Evolutionary conservation across 2,888 invertebrate species (phyloP).

Genomic region (Luperina testacea): DNA sequence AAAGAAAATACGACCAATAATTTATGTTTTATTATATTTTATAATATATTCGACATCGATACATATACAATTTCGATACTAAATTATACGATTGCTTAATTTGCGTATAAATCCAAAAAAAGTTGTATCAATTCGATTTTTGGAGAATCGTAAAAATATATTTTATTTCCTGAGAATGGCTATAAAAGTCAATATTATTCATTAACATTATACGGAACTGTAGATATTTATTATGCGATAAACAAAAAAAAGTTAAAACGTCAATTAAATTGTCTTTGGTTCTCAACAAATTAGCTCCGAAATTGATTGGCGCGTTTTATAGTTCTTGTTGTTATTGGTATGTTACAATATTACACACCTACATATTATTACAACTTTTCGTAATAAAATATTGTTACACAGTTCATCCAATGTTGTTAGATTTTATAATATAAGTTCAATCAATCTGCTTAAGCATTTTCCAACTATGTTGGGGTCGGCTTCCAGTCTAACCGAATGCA

Average conservation of each 20-base stretch:
- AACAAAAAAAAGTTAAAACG: conserved; percentile 53
- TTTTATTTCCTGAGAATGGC: conserved; percentile 49
- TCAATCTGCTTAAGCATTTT: not conserved
- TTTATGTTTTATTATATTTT: conserved; percentile 51
- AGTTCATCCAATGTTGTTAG: not conserved
- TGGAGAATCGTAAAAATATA: conserved; percentile 56
- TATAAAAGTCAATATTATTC: conserved; percentile 64
- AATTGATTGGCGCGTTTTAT: conserved; percentile 45
- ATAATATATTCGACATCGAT: conserved; percentile 55
- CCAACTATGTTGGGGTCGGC: not conserved
- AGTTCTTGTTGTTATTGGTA: conserved; percentile 38
- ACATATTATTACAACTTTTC: not conserved
- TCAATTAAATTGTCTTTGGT: conserved; percentile 54
- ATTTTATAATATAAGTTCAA: not conserved
- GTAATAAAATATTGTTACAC: conserved; percentile 8
- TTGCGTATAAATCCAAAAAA: conserved; percentile 46
- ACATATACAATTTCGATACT: conserved; percentile 55
- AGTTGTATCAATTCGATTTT: conserved; percentile 49
- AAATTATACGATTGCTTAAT: conserved; percentile 57
- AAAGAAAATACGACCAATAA: conserved; percentile 32
- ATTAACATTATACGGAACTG: conserved; percentile 58
- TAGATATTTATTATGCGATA: conserved; percentile 54
- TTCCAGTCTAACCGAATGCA: not conserved
- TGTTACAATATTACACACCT: conserved; percentile 24
- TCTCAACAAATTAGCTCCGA: conserved; percentile 34